Base-by-base conservation (phyloP, 2,113 vertebrate species). In the Pteropus alecto region DNA sequence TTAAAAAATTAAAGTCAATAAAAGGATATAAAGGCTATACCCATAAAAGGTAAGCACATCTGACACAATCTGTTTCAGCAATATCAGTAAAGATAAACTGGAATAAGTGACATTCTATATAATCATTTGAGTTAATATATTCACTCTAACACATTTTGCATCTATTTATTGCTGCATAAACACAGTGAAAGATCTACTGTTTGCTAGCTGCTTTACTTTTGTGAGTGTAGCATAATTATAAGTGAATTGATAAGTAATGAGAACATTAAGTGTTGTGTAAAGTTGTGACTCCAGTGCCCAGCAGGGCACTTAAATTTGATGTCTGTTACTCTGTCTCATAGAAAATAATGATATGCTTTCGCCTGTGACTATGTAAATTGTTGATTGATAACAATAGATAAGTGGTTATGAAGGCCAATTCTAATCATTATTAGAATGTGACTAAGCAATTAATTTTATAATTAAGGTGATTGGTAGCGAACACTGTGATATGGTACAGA, bases 241-340 rank as follows among this genome's bases (percentile, higher is more conserved):
- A 98, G 79, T 91, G 97, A 98, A 98, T 96, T 98, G 98, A 98
- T 98, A 98, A 98, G 97, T 98, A 98, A 98, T 97, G 97, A 98
- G 98, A 98, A 96, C 98, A 98, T 98, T 98, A 98, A 97, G 96
- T 97, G 92, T 97, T 96, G 67, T 96, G 71, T 97, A 98, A 98
- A 98, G 97, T 98, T 98, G 98, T 88, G 95, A 96, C 83, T 98
- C 87, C 54, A 96, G 93, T 97, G 97, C 94, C 97, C 93, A 35
- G 78, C 96, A 93, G 56, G 74, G 89, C 98, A 98, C 98, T 98
- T 98, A 98, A 98, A 98, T 98, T 94, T 98, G 95, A 98, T 97
- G 98, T 98, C 98, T 98, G 90, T 98, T 98, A 97, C 95, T 96
- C 97, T 97, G 73, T 97, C 97, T 94, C 92, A 77, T 93, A 97